A percentile compares a stretch with the other conserved stretches of the same genome.
These are phyloP conservation scores for Pipistrellus nathusii DNA, from an alignment of 2,797 vertebrate genomes.

Conservation along the genomic window DNA sequence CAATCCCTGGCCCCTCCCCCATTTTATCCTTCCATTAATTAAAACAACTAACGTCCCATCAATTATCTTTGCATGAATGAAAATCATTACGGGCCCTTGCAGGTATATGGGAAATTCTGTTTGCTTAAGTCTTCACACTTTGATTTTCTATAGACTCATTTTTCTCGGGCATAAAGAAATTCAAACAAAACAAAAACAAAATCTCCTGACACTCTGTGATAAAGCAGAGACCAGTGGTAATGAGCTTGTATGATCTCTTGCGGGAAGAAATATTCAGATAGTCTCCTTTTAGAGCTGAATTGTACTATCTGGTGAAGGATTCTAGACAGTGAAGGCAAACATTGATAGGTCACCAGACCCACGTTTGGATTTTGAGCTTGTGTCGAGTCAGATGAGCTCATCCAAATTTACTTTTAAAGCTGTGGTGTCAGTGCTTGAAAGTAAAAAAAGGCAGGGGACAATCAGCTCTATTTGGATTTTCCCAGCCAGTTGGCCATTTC, in stretches of 20 bases:
- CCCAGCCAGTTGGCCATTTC: constrained; percentile 85
- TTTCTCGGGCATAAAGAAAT: constrained; percentile 79
- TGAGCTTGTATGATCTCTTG: constrained; percentile 50
- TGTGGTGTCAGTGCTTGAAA: constrained; percentile 76
- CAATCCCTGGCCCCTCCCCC: constrained; percentile 81
- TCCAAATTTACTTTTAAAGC: constrained; percentile 81
- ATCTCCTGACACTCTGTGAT: constrained; percentile 72
- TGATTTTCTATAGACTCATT: constrained; percentile 83
- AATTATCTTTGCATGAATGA: constrained; percentile 80
- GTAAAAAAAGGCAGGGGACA: constrained; percentile 76
- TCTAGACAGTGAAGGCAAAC: constrained; percentile 66
- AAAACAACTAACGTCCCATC: constrained; percentile 80
- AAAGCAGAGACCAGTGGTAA: constrained; percentile 63
- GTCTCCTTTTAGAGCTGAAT: constrained; percentile 52
- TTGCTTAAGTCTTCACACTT: constrained; percentile 81
- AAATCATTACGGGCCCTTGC: constrained; percentile 78
- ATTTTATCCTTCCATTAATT: constrained; percentile 79
- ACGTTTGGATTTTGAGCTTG: constrained; percentile 74
- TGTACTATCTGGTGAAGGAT: constrained; percentile 64
- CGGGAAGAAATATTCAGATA: constrained; percentile 60
- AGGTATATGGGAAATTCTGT: constrained; percentile 81
- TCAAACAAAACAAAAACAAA: constrained; percentile 78
- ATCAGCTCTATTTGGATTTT: constrained; percentile 84
- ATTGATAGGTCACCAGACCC: constrained; percentile 71
- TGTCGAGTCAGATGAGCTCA: constrained; percentile 74